A percentile compares a stretch with the other conserved stretches of the same genome.
phyloP scores from a whole-genome alignment of 2,888 invertebrate genomes.

The Lasioglossum lativentre region DNA sequence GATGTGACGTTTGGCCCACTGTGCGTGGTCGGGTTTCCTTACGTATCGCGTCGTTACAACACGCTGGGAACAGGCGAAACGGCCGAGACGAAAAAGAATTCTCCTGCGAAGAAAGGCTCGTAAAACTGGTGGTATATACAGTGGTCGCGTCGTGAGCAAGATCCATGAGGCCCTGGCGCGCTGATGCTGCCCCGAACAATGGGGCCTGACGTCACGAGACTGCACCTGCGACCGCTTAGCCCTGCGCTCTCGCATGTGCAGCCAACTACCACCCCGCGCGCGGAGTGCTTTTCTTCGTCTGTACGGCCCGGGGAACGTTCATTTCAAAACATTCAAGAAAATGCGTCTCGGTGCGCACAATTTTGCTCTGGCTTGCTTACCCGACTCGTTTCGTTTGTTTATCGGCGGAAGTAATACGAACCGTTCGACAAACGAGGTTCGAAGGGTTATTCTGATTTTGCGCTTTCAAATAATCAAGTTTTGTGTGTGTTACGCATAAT shows the following conservation, averaged over 20 bases:
- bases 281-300: not conserved
- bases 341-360: not conserved
- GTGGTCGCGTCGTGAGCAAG: conserved; percentile 54
- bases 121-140: conserved; percentile 62
- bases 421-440: not conserved
- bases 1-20: not conserved
- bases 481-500: too few species aligned
- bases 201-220: conserved; percentile 67
- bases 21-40: not conserved
- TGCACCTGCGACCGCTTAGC: conserved; percentile 62
- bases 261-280: conserved; percentile 27
- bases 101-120: conserved; percentile 70
- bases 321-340: conserved; percentile 6
- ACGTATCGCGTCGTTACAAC: conserved; percentile 17
- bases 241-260: conserved; percentile 40
- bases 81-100: conserved; percentile 48
- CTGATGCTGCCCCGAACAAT: conserved; percentile 66
- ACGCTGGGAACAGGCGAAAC: conserved; percentile 16
- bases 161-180: conserved; percentile 41
- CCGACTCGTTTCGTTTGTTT: not conserved
- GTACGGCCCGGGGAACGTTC: not conserved
- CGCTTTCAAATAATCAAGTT: not conserved
- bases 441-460: not conserved
- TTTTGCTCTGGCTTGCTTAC: not conserved
- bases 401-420: not conserved